phyloP scores from a whole-genome alignment of 1,140 invertebrate genomes.

The Cotesia chilonis region DNA sequence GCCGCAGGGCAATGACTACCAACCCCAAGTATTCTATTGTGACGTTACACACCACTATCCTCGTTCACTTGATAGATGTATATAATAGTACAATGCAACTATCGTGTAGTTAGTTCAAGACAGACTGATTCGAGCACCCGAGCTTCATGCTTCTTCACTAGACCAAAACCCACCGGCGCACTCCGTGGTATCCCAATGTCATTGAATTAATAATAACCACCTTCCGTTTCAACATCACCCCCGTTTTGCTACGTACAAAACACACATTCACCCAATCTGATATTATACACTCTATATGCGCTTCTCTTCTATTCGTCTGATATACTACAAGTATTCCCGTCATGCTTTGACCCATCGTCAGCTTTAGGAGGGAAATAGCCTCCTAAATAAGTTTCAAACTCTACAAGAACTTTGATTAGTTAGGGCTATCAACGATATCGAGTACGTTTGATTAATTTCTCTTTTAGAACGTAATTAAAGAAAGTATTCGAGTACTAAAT shows the following conservation, averaged over 20 bases:
- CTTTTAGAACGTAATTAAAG: conserved; percentile 26
- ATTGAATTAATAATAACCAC: conserved; percentile 56
- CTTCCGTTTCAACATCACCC: conserved; percentile 33
- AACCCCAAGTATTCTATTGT: conserved; percentile 32
- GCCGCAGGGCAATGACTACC: conserved; percentile 55
- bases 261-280: no score
- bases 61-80: background rate
- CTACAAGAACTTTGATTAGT: conserved; percentile 28
- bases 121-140: conserved; percentile 6
- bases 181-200: conserved; percentile 44
- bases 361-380: background rate
- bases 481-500: background rate
- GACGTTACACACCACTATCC: background rate
- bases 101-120: background rate
- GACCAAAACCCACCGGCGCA: conserved; percentile 8
- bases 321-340: background rate
- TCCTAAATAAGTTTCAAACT: conserved; percentile 24
- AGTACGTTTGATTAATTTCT: conserved; percentile 35
- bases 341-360: conserved; percentile 20
- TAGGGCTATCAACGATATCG: conserved; percentile 9
- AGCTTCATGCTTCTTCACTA: background rate
- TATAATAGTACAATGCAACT: conserved; percentile 2
- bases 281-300: no score
- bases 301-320: background rate
- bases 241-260: conserved; percentile 1